phyloP scores from a whole-genome alignment of 1,140 invertebrate species.

The Plutomurus gul region DNA sequence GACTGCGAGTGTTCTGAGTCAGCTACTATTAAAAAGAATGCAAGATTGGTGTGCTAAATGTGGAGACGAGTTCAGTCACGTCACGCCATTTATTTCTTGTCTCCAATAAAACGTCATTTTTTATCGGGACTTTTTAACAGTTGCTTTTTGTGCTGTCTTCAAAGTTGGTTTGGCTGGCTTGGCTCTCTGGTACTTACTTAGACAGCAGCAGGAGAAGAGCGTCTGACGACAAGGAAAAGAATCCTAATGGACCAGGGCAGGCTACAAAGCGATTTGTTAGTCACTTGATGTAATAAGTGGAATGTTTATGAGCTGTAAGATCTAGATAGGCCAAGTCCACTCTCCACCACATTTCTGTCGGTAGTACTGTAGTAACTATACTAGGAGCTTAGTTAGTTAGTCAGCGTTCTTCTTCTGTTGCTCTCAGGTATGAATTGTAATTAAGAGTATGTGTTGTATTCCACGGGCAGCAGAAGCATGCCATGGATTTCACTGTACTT shows the following conservation, averaged over 20 bases:
- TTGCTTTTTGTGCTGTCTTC: not conserved
- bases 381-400: not conserved
- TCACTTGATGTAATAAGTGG: slow-evolving; percentile 23
- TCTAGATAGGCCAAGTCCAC: slow-evolving; percentile 1
- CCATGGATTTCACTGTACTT: too few species aligned
- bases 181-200: not conserved
- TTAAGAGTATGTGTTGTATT: not conserved
- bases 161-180: not conserved
- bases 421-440: slow-evolving; percentile 15
- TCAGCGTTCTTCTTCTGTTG: not conserved
- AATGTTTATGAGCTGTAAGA: slow-evolving; percentile 29
- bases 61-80: not conserved
- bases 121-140: not conserved
- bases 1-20: not conserved
- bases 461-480: not conserved
- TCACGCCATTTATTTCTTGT: slow-evolving; percentile 29
- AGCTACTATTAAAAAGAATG: not conserved
- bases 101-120: not conserved
- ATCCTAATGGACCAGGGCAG: slow-evolving; percentile 15
- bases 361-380: not conserved
- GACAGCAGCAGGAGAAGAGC: not conserved
- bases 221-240: slow-evolving; percentile 21
- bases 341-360: not conserved
- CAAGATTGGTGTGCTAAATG: not conserved
- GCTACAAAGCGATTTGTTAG: slow-evolving; percentile 25